Percentiles rank a stretch among this genome's conserved stretches.
phyloP scores from a whole-genome alignment of 30 jellyfish, hydroid and myxozoan species.

The Morbakka virulenta region DNA sequence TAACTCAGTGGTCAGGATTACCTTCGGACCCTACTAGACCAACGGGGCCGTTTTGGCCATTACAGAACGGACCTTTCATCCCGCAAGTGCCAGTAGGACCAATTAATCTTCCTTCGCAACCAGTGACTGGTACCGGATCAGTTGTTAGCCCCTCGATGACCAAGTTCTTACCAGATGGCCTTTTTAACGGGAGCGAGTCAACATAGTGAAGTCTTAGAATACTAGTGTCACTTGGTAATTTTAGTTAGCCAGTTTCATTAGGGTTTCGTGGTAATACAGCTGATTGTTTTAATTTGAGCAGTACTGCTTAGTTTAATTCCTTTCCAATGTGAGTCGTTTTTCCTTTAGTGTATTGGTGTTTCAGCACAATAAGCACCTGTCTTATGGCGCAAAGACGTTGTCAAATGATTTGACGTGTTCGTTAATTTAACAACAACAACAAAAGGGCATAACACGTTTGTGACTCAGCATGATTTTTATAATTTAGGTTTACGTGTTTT shows the following conservation, averaged over 20 bases:
- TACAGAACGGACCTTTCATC: conserved; percentile 23
- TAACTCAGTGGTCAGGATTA: conserved; percentile 48
- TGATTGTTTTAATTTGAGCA: background rate
- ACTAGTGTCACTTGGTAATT: background rate
- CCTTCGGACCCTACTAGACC: conserved; percentile 47
- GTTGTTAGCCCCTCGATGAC: conserved; percentile 69
- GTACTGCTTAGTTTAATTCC: no score
- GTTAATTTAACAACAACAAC: no score
- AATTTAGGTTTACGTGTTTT: no score
- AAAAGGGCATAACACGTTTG: no score
- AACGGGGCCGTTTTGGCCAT: conserved; percentile 62
- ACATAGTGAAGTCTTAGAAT: background rate
- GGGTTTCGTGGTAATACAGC: background rate
- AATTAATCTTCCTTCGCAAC: background rate
- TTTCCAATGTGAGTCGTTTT: no score
- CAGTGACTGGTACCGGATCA: conserved; percentile 29
- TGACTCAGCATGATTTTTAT: no score
- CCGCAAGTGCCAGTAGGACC: background rate
- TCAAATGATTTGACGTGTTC: no score
- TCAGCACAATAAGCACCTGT: no score
- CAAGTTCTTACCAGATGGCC: conserved; percentile 66
- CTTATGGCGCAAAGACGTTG: no score
- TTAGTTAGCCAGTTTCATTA: background rate
- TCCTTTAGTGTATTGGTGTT: no score
- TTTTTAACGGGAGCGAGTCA: conserved; percentile 69